Evolutionary conservation across 2,888 invertebrate species (phyloP).

Genomic region (Deilephila porcellus): DNA sequence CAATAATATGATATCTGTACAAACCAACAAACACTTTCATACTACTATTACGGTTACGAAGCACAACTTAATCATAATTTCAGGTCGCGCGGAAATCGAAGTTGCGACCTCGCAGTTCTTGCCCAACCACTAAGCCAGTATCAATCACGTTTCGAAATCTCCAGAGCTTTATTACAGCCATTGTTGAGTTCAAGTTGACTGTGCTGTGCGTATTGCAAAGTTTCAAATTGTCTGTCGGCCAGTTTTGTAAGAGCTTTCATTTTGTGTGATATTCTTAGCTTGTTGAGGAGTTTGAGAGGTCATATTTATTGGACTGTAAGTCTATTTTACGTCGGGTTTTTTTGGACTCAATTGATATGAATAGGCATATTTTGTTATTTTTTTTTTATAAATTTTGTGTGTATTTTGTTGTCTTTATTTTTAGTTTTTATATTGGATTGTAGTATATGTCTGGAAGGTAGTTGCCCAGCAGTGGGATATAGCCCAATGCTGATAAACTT

Average conservation of each 20-base stretch:
- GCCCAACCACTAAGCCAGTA: constrained; percentile 8
- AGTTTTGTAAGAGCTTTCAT: constrained; percentile 4
- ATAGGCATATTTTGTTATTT: too few species aligned
- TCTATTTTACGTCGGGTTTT: background rate
- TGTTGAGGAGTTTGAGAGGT: background rate
- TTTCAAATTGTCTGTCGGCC: background rate
- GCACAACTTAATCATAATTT: background rate
- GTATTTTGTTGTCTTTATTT: too few species aligned
- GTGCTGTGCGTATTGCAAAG: background rate
- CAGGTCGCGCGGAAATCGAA: constrained; percentile 7
- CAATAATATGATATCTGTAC: background rate
- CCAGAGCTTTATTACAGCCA: constrained; percentile 22
- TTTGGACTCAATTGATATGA: too few species aligned
- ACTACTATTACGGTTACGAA: background rate
- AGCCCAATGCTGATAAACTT: too few species aligned
- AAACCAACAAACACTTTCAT: background rate
- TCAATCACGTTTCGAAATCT: constrained; percentile 17
- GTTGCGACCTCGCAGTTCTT: background rate
- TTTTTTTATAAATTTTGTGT: too few species aligned
- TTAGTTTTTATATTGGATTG: too few species aligned
- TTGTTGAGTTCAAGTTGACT: constrained; percentile 18
- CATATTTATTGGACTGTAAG: background rate
- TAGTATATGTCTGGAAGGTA: too few species aligned
- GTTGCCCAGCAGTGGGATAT: too few species aligned
- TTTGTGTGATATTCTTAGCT: constrained; percentile 9